These are phyloP conservation scores for Cynopterus sphinx DNA, from an alignment of 2,797 vertebrate genomes.

Conservation along the genomic window DNA sequence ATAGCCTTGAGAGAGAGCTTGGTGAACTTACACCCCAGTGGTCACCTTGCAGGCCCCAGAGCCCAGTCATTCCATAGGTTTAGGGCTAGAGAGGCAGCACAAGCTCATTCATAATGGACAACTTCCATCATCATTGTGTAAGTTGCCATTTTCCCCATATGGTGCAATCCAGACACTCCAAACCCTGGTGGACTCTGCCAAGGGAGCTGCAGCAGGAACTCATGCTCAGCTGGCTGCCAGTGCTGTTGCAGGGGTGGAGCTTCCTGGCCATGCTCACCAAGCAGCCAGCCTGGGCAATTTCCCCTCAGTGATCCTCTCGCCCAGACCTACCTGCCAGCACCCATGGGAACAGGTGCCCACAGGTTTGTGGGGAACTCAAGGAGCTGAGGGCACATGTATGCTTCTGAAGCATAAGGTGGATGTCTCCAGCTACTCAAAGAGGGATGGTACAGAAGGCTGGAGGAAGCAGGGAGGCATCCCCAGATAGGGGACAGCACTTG, in stretches of 20 bases:
- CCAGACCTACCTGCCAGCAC: background rate
- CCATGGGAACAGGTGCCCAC: background rate
- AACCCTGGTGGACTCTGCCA: background rate
- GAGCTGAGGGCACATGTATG: background rate
- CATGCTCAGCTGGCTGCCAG: background rate
- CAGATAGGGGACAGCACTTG: background rate
- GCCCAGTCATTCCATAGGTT: background rate
- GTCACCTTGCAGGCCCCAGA: background rate
- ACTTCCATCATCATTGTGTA: background rate
- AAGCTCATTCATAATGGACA: background rate
- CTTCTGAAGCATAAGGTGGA: background rate
- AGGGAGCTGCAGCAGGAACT: background rate
- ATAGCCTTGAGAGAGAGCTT: background rate
- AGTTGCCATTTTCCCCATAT: background rate
- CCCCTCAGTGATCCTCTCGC: background rate
- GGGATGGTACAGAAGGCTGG: background rate
- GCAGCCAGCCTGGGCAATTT: background rate
- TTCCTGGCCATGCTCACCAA: background rate
- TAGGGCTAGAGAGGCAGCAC: background rate
- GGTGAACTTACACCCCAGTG: background rate
- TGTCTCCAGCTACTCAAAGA: background rate
- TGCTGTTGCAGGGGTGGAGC: background rate
- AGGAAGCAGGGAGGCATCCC: background rate
- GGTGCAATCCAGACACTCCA: background rate
- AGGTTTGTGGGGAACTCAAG: background rate